Conservation (phyloP, 2,888 invertebrate genomes). For the Nycteola revayana region DNA sequence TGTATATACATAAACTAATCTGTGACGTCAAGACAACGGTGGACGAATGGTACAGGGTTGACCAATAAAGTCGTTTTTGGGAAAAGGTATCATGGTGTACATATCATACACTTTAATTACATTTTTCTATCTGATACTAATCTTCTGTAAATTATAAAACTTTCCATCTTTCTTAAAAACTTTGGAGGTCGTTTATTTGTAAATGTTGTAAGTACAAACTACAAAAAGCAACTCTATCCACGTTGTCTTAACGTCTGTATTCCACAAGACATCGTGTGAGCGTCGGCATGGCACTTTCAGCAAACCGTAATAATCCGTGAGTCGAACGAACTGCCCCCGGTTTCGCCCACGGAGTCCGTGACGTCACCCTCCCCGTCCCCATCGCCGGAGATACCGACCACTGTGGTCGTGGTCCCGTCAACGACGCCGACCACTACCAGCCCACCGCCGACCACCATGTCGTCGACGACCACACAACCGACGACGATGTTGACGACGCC, state of each 20-base stretch:
- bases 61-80: not conserved
- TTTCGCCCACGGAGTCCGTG: slow-evolving; percentile 50
- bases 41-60: not conserved
- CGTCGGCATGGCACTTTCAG: slow-evolving; percentile 81
- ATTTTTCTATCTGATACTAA: slow-evolving; percentile 17
- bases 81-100: slow-evolving; percentile 3
- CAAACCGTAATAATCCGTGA: slow-evolving; percentile 77
- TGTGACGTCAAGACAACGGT: slow-evolving; percentile 57
- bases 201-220: not conserved
- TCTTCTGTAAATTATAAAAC: slow-evolving; percentile 10
- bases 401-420: slow-evolving; percentile 16
- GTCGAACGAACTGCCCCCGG: slow-evolving; percentile 66
- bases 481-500: slow-evolving; percentile 38
- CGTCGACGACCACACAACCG: slow-evolving; percentile 33
- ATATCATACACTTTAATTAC: slow-evolving; percentile 9
- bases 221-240: slow-evolving; percentile 12
- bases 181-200: too few relatives aligned
- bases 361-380: slow-evolving; percentile 46
- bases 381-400: slow-evolving; percentile 36
- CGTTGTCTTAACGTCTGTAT: slow-evolving; percentile 57
- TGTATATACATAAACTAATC: slow-evolving; percentile 61
- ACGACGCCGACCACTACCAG: slow-evolving; percentile 35
- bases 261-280: slow-evolving; percentile 73
- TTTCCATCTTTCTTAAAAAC: slow-evolving; percentile 4
- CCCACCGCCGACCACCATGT: slow-evolving; percentile 30